phyloP scores from a whole-genome alignment of 2,113 vertebrate genomes.

The Miniopterus natalensis region DNA sequence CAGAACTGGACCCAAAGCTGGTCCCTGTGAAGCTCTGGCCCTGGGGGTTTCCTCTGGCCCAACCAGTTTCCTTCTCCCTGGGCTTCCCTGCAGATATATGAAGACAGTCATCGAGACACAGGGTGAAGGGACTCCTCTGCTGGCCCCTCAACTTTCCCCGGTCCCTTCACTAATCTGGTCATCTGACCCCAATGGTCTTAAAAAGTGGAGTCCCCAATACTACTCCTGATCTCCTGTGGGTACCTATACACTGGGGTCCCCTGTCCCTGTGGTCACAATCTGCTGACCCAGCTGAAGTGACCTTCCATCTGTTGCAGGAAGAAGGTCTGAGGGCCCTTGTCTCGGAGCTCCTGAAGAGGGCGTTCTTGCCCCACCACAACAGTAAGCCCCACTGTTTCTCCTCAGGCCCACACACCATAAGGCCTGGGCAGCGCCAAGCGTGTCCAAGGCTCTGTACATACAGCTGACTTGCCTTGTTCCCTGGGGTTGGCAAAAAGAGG shows the following conservation, averaged over 20 bases:
- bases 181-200: not conserved
- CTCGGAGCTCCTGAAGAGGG: not conserved
- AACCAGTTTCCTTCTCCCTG: not conserved
- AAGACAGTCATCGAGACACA: not conserved
- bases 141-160: not conserved
- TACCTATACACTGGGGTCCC: not conserved
- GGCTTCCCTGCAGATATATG: not conserved
- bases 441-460: fast-evolving
- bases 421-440: fast-evolving
- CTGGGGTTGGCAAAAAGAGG: not conserved
- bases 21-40: not conserved
- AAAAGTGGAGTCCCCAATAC: not conserved
- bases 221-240: not conserved
- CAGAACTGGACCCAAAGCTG: not conserved
- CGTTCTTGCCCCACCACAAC: constrained; percentile 21
- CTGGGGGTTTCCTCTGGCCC: not conserved
- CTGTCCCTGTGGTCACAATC: not conserved
- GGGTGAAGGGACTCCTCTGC: not conserved
- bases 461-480: not conserved
- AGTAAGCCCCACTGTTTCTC: not conserved
- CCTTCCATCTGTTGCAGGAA: not conserved
- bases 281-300: not conserved
- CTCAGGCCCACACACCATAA: fast-evolving
- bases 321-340: not conserved
- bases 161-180: not conserved